Evolutionary conservation across 1,140 invertebrate genomes (phyloP).

Genomic region (Latrodectus geometricus): DNA sequence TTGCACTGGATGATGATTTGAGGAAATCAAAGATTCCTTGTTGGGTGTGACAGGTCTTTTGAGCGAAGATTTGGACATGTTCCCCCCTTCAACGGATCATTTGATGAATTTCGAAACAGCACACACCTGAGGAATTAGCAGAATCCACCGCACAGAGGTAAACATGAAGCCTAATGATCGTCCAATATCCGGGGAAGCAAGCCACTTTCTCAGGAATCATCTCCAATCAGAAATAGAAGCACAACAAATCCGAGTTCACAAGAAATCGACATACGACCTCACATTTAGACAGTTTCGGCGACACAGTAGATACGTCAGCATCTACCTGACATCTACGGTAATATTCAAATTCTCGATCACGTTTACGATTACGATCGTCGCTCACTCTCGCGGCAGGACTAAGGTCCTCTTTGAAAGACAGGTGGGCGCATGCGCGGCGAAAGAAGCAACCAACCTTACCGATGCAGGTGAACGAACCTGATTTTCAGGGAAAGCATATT

Average conservation of each 20-base stretch:
- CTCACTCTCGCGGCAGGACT: background rate
- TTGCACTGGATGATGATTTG: background rate
- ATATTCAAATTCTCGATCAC: constrained; percentile 45
- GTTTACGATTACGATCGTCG: constrained; percentile 33
- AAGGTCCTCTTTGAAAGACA: constrained; percentile 9
- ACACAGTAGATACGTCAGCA: constrained; percentile 14
- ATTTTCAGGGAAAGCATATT: constrained; percentile 14
- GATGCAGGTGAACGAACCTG: constrained; percentile 49
- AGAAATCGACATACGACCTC: background rate
- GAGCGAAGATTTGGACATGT: constrained; percentile 49
- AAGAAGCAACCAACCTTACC: constrained; percentile 2
- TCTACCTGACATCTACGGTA: constrained; percentile 1
- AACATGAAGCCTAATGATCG: constrained; percentile 23
- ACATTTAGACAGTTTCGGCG: background rate
- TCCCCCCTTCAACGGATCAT: constrained; percentile 3
- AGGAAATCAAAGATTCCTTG: constrained; percentile 29
- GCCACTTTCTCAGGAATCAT: constrained; percentile 1
- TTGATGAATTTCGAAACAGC: constrained; percentile 3
- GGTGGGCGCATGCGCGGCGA: constrained; percentile 43
- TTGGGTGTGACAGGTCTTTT: constrained; percentile 45
- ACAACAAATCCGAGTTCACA: background rate
- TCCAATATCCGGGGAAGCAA: constrained; percentile 14
- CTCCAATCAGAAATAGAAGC: background rate
- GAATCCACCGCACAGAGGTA: background rate
- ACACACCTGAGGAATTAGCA: background rate